phyloP scores from a whole-genome alignment of 2,113 vertebrate genomes.

The Bucco capensis region DNA sequence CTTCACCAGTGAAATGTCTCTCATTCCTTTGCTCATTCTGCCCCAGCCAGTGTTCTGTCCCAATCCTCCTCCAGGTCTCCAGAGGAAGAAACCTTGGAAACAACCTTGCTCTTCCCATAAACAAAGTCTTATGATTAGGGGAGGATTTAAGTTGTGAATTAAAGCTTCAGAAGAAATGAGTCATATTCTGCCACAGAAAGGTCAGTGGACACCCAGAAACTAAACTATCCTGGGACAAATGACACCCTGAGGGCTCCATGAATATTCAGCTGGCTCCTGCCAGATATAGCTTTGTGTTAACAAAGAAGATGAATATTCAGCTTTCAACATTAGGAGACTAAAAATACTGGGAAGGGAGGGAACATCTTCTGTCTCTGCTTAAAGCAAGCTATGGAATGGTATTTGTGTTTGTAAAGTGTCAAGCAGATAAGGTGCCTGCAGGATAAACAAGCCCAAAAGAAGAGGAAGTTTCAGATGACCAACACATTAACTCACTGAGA shows the following conservation, averaged over 20 bases:
- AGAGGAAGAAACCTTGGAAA: background rate
- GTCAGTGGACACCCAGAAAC: background rate
- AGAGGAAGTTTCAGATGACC: slow-evolving; percentile 31
- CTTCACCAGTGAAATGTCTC: background rate
- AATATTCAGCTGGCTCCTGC: background rate
- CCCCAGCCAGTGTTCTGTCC: too few relatives aligned
- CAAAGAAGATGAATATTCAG: background rate
- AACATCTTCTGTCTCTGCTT: background rate
- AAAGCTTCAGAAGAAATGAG: background rate
- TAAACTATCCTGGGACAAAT: background rate
- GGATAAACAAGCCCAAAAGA: background rate
- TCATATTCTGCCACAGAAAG: background rate
- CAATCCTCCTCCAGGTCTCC: background rate
- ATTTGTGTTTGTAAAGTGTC: background rate
- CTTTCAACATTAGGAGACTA: background rate
- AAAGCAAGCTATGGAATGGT: background rate
- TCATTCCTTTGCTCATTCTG: background rate
- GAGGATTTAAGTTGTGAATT: background rate
- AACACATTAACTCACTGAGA: background rate
- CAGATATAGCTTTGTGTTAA: background rate
- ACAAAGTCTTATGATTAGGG: background rate
- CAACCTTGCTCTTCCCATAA: background rate
- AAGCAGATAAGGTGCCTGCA: background rate
- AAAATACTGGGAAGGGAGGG: background rate
- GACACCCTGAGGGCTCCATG: rapidly evolving